Conservation (phyloP, 2,888 invertebrate species). For the Drosophila anomalata region DNA sequence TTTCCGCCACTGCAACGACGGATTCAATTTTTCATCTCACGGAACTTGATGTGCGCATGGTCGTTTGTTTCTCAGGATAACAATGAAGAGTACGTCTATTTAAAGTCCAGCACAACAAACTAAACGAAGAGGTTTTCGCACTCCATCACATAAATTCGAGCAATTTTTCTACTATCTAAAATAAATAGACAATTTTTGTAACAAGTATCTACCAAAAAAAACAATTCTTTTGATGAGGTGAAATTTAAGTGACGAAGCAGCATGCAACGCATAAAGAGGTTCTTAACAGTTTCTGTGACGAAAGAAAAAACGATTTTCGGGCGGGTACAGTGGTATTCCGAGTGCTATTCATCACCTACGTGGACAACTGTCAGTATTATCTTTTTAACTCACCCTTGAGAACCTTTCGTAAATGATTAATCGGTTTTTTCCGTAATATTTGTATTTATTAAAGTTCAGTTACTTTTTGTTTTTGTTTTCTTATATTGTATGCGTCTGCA, state of each 20-base stretch:
- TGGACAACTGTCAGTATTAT: neutral
- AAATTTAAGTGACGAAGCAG: no score
- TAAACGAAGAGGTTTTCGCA: neutral
- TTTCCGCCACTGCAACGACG: conserved; percentile 5
- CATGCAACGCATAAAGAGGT: no score
- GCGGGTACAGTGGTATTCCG: no score
- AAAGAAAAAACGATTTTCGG: no score
- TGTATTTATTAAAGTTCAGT: conserved; percentile 69
- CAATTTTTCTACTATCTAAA: neutral
- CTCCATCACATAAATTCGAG: neutral
- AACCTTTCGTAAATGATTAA: conserved; percentile 11
- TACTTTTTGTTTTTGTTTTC: conserved; percentile 38
- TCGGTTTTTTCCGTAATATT: conserved; percentile 69
- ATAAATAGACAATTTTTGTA: neutral
- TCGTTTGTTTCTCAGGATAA: conserved; percentile 4
- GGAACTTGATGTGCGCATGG: conserved; percentile 17
- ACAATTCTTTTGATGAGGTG: no score
- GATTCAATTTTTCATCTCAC: neutral
- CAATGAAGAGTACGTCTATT: conserved; percentile 2
- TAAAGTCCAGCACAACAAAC: conserved; percentile 7
- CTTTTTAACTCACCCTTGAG: neutral
- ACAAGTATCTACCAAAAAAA: no score
- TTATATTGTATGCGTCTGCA: conserved; percentile 36
- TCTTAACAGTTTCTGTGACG: no score
- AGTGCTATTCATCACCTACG: neutral